Conservation (phyloP, 92 coral and sea anemone species). For the Porites evermanni region DNA sequence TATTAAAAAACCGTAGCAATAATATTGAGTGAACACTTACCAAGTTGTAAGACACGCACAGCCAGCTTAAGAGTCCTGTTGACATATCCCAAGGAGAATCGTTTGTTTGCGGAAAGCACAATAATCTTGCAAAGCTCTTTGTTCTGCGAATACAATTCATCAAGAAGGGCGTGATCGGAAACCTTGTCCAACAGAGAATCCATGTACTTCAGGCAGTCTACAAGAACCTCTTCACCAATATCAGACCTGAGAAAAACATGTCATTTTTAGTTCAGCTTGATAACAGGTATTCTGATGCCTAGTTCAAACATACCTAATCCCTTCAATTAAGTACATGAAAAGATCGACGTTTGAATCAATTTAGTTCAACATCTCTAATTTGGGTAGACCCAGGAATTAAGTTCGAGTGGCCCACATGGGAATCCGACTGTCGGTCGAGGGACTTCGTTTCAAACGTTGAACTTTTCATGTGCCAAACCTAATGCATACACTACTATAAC, state of each 20-base stretch:
- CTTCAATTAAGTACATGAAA: too few species aligned
- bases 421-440: too few species aligned
- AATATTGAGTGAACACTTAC: conserved; percentile 56
- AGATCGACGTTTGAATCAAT: too few species aligned
- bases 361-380: too few species aligned
- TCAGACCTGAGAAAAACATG: conserved; percentile 60
- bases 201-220: conserved; percentile 91
- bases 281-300: background rate
- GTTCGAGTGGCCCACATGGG: too few species aligned
- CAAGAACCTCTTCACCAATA: conserved; percentile 86
- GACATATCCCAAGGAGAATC: conserved; percentile 90
- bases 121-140: conserved; percentile 78
- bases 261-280: background rate
- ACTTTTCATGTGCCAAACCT: too few species aligned
- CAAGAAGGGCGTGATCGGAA: conserved; percentile 76
- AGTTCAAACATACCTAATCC: too few species aligned
- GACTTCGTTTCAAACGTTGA: too few species aligned
- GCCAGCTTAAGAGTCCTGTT: conserved; percentile 92
- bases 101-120: conserved; percentile 84
- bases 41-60: conserved; percentile 83
- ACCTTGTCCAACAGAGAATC: conserved; percentile 90
- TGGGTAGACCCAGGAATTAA: too few species aligned
- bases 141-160: conserved; percentile 81
- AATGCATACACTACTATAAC: too few species aligned
- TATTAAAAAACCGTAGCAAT: too few species aligned